These are phyloP conservation scores for Bubo scandiacus DNA, from an alignment of 2,113 vertebrate genomes.

Conservation along the genomic window DNA sequence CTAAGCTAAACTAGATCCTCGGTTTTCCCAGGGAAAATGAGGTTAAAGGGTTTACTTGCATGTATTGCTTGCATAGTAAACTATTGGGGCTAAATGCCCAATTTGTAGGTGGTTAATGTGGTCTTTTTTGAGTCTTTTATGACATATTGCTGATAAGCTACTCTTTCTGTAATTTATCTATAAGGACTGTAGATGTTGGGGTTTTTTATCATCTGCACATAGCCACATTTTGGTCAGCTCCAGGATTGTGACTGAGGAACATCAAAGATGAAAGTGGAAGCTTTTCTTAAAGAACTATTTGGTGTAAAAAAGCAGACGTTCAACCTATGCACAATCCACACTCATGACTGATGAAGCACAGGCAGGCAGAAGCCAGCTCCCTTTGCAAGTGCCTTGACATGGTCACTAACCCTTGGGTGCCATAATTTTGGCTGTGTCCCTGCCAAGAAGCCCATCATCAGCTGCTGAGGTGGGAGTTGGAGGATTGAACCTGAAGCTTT, in stretches of 20 bases:
- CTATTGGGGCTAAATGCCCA: background rate
- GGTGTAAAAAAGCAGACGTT: background rate
- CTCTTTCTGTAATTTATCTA: background rate
- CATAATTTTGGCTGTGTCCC: background rate
- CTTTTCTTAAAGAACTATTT: background rate
- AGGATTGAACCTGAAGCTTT: background rate
- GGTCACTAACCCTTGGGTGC: background rate
- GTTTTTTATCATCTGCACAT: background rate
- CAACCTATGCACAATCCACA: background rate
- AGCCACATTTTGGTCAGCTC: background rate
- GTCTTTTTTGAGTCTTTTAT: background rate
- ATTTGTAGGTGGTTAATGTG: background rate
- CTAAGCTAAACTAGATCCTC: background rate
- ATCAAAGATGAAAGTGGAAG: background rate
- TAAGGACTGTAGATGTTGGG: rapidly evolving
- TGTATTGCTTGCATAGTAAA: background rate
- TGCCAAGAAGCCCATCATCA: background rate
- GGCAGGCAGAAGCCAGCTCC: background rate
- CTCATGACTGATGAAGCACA: background rate
- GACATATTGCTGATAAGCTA: background rate
- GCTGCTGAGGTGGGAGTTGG: background rate
- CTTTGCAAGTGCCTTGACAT: background rate
- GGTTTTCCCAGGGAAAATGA: background rate
- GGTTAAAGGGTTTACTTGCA: background rate
- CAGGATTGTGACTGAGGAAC: background rate